phyloP scores from a whole-genome alignment of 1,140 invertebrate species.

The Pogonus chalceus region DNA sequence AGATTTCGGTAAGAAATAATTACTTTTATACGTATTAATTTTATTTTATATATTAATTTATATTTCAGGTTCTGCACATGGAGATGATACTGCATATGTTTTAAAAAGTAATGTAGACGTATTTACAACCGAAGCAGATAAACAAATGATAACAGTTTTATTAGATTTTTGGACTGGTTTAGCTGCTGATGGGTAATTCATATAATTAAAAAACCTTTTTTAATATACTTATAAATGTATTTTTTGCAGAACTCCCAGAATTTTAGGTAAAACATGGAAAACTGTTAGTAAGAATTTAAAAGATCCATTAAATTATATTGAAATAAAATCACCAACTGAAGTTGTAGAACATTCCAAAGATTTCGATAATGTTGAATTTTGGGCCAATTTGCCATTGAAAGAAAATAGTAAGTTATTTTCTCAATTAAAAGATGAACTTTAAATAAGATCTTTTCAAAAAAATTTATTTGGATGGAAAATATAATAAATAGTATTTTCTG shows the following conservation, averaged over 20 bases:
- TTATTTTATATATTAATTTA: background rate
- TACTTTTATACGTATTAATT: conserved; percentile 1
- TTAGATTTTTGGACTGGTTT: conserved; percentile 44
- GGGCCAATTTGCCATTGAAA: conserved; percentile 43
- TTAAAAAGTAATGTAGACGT: conserved; percentile 29
- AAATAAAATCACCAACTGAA: conserved; percentile 38
- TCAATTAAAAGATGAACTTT: conserved; percentile 35
- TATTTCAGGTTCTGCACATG: conserved; percentile 46
- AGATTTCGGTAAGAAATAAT: conserved; percentile 40
- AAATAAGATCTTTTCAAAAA: conserved; percentile 15
- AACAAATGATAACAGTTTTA: conserved; percentile 40
- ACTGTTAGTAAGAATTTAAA: conserved; percentile 25
- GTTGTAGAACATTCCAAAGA: conserved; percentile 39
- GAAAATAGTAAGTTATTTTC: conserved; percentile 37
- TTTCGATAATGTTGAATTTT: conserved; percentile 34
- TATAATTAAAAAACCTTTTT: conserved; percentile 5
- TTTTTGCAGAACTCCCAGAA: conserved; percentile 30
- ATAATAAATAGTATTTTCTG: too few species aligned
- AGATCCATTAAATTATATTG: conserved; percentile 39
- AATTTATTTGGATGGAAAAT: too few species aligned
- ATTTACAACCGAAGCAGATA: conserved; percentile 25
- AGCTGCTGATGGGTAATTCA: conserved; percentile 42
- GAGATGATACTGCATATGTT: conserved; percentile 42
- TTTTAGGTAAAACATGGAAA: conserved; percentile 29
- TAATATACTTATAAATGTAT: conserved; percentile 5